Evolutionary conservation across 1,140 invertebrate genomes (phyloP).

Genomic region (Elymnias hypermnestra): DNA sequence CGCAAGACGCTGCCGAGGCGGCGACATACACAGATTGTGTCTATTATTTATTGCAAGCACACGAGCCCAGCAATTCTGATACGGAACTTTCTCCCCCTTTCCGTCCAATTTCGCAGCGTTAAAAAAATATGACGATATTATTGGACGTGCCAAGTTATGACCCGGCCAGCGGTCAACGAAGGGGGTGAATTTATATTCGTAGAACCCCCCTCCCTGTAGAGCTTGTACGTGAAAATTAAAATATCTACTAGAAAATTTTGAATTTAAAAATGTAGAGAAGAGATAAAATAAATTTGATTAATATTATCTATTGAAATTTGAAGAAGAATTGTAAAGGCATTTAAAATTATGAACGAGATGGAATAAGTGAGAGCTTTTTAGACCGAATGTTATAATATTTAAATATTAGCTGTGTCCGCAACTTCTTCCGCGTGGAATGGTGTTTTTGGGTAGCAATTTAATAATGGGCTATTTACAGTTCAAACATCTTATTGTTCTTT

Average conservation of each 20-base stretch:
- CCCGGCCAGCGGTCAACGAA: conserved; percentile 23
- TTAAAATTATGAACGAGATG: too few relatives aligned
- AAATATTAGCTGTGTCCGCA: too few relatives aligned
- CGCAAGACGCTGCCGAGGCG: conserved; percentile 23
- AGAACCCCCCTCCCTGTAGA: conserved; percentile 28
- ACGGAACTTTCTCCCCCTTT: conserved; percentile 56
- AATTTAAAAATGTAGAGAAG: conserved; percentile 31
- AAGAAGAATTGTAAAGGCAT: too few relatives aligned
- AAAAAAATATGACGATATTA: conserved; percentile 72
- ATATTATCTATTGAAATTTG: too few relatives aligned
- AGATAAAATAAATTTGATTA: conserved; percentile 31
- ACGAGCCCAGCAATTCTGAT: conserved; percentile 60
- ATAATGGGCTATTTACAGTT: too few relatives aligned
- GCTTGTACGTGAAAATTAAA: conserved; percentile 34
- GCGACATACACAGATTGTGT: conserved; percentile 55
- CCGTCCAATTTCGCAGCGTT: conserved; percentile 63
- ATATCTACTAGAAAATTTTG: conserved; percentile 25
- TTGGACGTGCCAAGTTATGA: conserved; percentile 51
- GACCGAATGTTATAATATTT: too few relatives aligned
- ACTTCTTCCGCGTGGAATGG: too few relatives aligned
- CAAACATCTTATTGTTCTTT: too few relatives aligned
- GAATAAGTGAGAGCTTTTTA: too few relatives aligned
- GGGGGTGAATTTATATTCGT: conserved; percentile 49
- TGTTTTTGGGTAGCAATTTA: too few relatives aligned
- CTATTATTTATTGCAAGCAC: conserved; percentile 63